phyloP scores from a whole-genome alignment of 1,140 invertebrate genomes.

The Ruditapes philippinarum region DNA sequence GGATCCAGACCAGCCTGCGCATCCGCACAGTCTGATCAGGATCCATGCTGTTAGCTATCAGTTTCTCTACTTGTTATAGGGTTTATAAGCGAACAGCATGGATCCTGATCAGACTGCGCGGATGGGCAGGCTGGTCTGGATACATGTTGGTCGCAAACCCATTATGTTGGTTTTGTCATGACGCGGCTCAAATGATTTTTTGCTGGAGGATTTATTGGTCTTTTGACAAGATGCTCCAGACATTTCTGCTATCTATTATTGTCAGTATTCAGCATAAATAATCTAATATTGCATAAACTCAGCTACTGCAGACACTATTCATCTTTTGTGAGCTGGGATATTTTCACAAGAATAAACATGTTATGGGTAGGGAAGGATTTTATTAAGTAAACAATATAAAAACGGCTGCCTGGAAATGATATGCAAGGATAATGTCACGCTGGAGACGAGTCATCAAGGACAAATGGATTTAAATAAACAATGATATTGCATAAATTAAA shows the following conservation, averaged over 20 bases:
- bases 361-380: not conserved
- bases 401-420: not conserved
- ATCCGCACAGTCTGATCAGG: too few relatives aligned
- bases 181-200: too few relatives aligned
- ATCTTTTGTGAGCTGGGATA: constrained; percentile 11
- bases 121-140: too few relatives aligned
- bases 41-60: too few relatives aligned
- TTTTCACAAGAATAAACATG: constrained; percentile 7
- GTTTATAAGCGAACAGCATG: too few relatives aligned
- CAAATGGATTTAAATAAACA: not conserved
- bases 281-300: constrained; percentile 15
- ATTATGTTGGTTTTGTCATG: too few relatives aligned
- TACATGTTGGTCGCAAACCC: too few relatives aligned
- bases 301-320: not conserved
- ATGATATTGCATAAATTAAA: not conserved
- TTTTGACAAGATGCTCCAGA: not conserved
- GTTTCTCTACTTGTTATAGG: too few relatives aligned
- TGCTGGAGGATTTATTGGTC: not conserved
- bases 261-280: constrained; percentile 17
- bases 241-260: not conserved
- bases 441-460: not conserved
- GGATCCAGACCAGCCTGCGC: too few relatives aligned
- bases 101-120: too few relatives aligned
- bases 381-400: too few relatives aligned
- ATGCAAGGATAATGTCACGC: not conserved